These are phyloP conservation scores for Whitmania pigra DNA, from an alignment of 1,140 invertebrate genomes.

Conservation along the genomic window DNA sequence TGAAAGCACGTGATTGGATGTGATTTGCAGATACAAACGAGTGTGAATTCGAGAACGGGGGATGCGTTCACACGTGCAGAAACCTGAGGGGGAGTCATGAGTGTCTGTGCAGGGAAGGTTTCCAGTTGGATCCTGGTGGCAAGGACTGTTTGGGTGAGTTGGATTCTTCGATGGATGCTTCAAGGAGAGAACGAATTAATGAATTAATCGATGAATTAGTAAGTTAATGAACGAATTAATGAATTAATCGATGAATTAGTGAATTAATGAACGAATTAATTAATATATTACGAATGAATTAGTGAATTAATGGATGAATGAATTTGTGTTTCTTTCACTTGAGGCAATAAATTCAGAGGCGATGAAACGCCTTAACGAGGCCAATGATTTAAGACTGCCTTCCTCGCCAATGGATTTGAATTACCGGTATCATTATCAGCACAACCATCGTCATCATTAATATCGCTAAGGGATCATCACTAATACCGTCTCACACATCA, in stretches of 20 bases:
- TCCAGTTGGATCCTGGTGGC: slow-evolving; percentile 31
- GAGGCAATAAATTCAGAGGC: no score
- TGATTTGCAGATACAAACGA: slow-evolving; percentile 49
- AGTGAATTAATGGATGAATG: neutral
- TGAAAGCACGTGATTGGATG: no score
- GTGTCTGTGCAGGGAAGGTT: slow-evolving; percentile 35
- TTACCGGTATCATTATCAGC: neutral
- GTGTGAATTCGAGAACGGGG: slow-evolving; percentile 50
- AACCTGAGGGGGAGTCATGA: slow-evolving; percentile 24
- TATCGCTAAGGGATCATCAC: neutral
- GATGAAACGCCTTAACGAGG: neutral
- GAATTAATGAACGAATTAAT: neutral
- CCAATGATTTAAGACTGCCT: neutral
- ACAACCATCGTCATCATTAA: neutral
- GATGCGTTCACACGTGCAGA: slow-evolving; percentile 45
- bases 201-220: no score
- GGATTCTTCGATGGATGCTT: neutral
- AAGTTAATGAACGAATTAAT: slow-evolving; percentile 11
- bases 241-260: neutral
- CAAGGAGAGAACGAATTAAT: neutral
- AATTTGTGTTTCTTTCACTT: no score
- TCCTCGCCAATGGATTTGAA: neutral
- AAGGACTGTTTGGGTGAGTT: slow-evolving; percentile 35
- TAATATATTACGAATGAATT: no score
- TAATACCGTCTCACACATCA: neutral